phyloP scores from a whole-genome alignment of 2,888 invertebrate genomes.

The Cataglyphis albicans region DNA sequence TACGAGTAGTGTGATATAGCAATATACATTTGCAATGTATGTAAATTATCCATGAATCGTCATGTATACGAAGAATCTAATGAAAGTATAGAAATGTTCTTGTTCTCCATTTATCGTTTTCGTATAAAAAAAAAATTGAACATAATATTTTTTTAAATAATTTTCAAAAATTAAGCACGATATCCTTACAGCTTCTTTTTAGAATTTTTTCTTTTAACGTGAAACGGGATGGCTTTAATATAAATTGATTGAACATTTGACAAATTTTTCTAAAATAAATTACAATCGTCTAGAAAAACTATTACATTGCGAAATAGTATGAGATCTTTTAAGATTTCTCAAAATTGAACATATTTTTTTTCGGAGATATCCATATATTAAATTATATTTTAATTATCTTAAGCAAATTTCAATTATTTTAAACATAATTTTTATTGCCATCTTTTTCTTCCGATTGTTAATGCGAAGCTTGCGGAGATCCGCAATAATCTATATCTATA shows the following conservation, averaged over 20 bases:
- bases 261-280: conserved; percentile 7
- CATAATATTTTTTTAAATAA: background rate
- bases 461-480: background rate
- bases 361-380: too few species aligned
- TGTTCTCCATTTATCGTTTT: background rate
- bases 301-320: background rate
- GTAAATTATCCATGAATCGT: background rate
- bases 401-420: background rate
- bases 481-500: too few species aligned
- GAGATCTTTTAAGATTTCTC: background rate
- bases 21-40: background rate
- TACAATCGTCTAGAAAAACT: background rate
- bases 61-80: background rate
- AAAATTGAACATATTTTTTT: background rate
- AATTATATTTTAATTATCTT: background rate
- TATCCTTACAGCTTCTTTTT: background rate
- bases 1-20: background rate
- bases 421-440: background rate
- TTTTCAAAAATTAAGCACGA: background rate
- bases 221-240: background rate
- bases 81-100: background rate
- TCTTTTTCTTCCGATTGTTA: background rate
- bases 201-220: background rate
- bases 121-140: background rate
- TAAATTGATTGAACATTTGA: background rate